Base-by-base conservation (phyloP, 2,888 invertebrate species). In the Epistrophe eligans region DNA sequence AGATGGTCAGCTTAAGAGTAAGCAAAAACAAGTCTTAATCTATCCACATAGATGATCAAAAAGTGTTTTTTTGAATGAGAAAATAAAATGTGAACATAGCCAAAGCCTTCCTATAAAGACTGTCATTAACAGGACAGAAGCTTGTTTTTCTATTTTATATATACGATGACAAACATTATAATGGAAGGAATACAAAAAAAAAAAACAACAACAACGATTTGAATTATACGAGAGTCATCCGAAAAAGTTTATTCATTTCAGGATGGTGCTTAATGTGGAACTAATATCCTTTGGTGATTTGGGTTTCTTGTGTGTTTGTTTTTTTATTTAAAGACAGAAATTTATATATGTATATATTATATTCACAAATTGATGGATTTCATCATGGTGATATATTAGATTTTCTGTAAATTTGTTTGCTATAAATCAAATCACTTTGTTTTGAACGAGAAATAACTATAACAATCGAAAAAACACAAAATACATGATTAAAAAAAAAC, bases 61-160 rank as follows among this genome's bases (percentile, higher is more conserved):
- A 43, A 62, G 43, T 62, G 62, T 62, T 45, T 11, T 48, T 40
- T 64, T 17, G 10, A 48, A 64, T 64, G 64, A 32, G 45, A 64
- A 48, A 32, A 64, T 64, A 64, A 64, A 64, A 45, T 45, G 64
- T 43, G n/a, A 7, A 40, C 24, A 62, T 24, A 62, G 40, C n/a
- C n/a, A 64, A 45, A 58, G 35, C 17, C 35, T 13, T 17, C 57
- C 35, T 32, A 17, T 19, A 15, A 19, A 19, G 19, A 15, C 58
- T 60, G 64, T 17, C 64, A 48, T 64, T 45, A 64, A 64, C 28
- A 45, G 45, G 43, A 28, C n/a, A 24, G 40, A 64, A 64, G 64
- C 32, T 45, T 64, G 45, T 64, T 45, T 64, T 64, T 64, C 45
- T 45, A 28, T 64, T 64, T 64, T 45, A 64, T 64, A 28, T 50